phyloP scores from a whole-genome alignment of 2,113 vertebrate species.

The Nymphicus hollandicus region DNA sequence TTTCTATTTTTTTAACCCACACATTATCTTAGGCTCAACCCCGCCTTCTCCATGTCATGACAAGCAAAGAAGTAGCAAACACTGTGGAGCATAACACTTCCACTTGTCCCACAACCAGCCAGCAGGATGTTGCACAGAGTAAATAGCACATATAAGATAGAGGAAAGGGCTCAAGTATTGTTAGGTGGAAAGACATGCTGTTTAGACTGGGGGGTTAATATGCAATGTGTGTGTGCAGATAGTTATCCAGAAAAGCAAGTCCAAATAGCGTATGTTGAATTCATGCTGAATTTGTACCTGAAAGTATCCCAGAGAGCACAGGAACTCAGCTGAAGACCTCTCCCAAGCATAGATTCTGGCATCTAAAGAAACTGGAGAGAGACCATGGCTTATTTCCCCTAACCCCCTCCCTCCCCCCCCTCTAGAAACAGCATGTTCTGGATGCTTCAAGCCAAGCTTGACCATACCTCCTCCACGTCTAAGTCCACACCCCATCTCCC shows the following conservation, averaged over 20 bases:
- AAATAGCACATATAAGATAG: not conserved
- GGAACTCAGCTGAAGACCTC: not conserved
- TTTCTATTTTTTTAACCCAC: slow-evolving; percentile 14
- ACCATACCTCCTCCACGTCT: not conserved
- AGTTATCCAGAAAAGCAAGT: not conserved
- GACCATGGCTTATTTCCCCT: not conserved
- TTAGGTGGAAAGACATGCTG: not conserved
- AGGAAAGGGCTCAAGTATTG: not conserved
- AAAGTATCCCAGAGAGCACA: not conserved
- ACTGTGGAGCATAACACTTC: not conserved
- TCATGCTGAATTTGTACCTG: not conserved
- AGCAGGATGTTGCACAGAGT: not conserved
- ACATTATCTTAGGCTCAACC: not conserved
- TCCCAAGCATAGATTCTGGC: not conserved
- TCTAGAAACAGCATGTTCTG: not conserved
- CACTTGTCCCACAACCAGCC: not conserved
- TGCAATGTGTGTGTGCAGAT: not conserved
- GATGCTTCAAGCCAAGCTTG: not conserved
- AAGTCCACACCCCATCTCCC: not conserved
- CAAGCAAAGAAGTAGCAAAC: not conserved
- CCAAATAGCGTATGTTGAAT: not conserved
- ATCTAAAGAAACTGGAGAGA: not conserved
- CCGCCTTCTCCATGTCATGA: not conserved
- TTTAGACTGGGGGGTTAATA: not conserved
- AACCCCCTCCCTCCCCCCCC: not conserved